Evolutionary conservation across 2,113 vertebrate genomes (phyloP), one percentile per base, ranked within the genome.

Genomic region (Lanius collurio): DNA sequence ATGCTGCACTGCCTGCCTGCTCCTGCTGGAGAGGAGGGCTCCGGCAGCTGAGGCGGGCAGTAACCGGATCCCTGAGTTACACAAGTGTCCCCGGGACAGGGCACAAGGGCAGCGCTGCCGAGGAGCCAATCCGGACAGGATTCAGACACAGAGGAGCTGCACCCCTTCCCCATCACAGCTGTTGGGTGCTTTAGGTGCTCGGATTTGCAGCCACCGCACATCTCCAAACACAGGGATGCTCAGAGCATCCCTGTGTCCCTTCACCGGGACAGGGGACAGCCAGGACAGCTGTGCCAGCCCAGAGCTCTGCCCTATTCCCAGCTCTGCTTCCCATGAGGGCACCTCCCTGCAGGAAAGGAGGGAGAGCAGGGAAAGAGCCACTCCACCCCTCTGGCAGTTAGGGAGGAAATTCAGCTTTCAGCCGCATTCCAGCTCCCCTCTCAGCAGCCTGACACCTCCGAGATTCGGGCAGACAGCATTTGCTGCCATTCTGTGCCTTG

Each of bases 151-250:
- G 31, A 76, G 41, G 9, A 50, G 35, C 13, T 7, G 8, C 13
- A 1, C 3, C n/a, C n/a, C 1, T 13, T 19, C 21, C 52, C 59
- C 63, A 12, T 2, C 0, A 1, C 0, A 0, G 33, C 1, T 7
- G 3, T 1, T 5, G 10, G 15, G 17, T 10, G 68, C 52, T 76
- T 10, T 1, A 8, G 47, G 15, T 4, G 49, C 0, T 10, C 21
- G 11, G 22, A 28, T 35, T 1, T 15, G 83, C 60, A 50, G 68
- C 6, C 8, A 1, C 35, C 19, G 31, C 26, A 1, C n/a, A 7
- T 37, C 71, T n/a, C 71, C 11, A 4, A n/a, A 31, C 16, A 37
- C 37, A 37, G 37, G 37, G 37, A 37, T 37, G 37, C 37, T 37
- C 37, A 37, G 50, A 55, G 27, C 64, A 24, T 2, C 39, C 24